Base-by-base conservation (phyloP, 2,888 invertebrate species). In the Scaeva pyrastri region DNA sequence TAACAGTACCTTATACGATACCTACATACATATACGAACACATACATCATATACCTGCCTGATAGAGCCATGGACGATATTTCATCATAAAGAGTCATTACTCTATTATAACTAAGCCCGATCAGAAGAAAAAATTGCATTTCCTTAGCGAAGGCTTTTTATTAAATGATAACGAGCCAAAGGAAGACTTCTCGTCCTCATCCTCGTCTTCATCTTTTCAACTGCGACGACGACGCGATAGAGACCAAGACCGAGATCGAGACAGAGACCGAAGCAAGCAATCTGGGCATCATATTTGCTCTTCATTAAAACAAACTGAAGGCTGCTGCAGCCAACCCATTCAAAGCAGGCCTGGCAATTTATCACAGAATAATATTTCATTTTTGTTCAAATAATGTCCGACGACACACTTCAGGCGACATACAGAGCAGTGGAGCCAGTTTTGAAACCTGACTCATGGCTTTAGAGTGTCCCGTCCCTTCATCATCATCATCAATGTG, bases 301-400 rank as follows among this genome's bases (percentile, higher is more conserved):
- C 80, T 80, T 84, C 84, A 84, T 84, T 84, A 84, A 84, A 84
- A 84, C 79, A 79, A 80, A 84, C 84, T 55, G 80, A 75, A 77
- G 71, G 19, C 75, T 39, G 80, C 23, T 75, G 45, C 73, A 64
- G 21, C 56, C 84, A 39, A 48, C 41, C 52, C 39, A 70, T 21
- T 39, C 52, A 41, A n/a, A 62, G 66, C 70, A 62, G 56, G 45
- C 55, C 19, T 16, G 58, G 66, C 84, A 80, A 84, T 84, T 84
- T 80, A 84, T 84, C 84, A 84, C 80, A 75, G 64, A 75, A 84
- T 80, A 80, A 84, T 84, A 84, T 80, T 80, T 80, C 64, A 84
- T 71, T 80, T 80, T 80, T 68, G 36, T 68, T 68, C 39, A 71
- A 80, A 80, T 71, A 66, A 80, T 75, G 74, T 75, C 84, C 74